phyloP scores from a whole-genome alignment of 2,797 vertebrate species.

The Anomalospiza imberbis region DNA sequence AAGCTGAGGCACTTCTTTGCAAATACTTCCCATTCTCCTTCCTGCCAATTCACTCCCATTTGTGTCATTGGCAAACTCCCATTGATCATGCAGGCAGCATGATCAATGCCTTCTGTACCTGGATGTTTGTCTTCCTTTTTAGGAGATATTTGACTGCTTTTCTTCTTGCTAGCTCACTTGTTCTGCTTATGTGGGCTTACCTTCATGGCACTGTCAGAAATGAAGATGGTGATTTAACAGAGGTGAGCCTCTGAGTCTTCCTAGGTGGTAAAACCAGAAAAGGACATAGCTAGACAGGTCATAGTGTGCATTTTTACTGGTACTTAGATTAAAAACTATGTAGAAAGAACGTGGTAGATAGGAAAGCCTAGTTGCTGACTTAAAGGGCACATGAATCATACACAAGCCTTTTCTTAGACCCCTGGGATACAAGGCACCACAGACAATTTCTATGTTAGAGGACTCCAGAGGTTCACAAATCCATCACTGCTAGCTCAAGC shows the following conservation, averaged over 20 bases:
- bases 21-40: neutral
- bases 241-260: neutral
- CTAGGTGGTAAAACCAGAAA: neutral
- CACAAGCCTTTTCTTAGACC: neutral
- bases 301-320: neutral
- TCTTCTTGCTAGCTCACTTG: neutral
- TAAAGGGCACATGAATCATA: neutral
- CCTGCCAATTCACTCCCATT: neutral
- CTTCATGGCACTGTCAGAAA: neutral
- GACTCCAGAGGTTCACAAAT: neutral
- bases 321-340: neutral
- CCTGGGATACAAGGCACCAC: neutral
- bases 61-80: neutral
- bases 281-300: neutral
- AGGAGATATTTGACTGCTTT: neutral
- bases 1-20: neutral
- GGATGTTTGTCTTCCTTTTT: neutral
- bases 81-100: neutral
- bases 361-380: neutral
- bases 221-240: neutral
- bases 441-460: neutral
- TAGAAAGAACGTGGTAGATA: neutral
- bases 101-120: constrained; percentile 7
- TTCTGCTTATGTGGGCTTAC: neutral
- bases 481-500: neutral